These are phyloP conservation scores for Timandra comae DNA, from an alignment of 2,888 invertebrate genomes.

Conservation along the genomic window DNA sequence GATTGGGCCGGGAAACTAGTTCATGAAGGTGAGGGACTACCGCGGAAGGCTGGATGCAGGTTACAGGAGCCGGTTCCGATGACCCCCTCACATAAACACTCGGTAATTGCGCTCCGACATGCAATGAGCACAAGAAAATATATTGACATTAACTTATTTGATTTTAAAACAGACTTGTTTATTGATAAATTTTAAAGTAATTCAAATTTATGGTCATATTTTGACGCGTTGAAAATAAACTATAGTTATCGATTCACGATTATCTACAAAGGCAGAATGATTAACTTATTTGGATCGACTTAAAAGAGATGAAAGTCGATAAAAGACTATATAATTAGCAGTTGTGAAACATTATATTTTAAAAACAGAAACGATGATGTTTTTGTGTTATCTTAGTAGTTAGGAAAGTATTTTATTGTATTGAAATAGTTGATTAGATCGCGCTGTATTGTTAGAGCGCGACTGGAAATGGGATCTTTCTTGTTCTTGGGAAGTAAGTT, in stretches of 20 bases:
- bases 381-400: background rate
- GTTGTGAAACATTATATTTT: conserved; percentile 15
- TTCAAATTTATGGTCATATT: no score
- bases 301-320: conserved; percentile 14
- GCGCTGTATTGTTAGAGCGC: conserved; percentile 46
- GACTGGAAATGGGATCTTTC: conserved; percentile 54
- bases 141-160: conserved; percentile 11
- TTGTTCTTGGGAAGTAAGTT: conserved; percentile 62
- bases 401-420: conserved; percentile 18
- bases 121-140: conserved; percentile 34
- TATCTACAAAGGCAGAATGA: conserved; percentile 2
- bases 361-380: conserved; percentile 10
- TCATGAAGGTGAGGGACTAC: conserved; percentile 5
- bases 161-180: conserved; percentile 3
- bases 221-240: no score
- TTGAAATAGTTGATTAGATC: conserved; percentile 21
- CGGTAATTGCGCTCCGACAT: conserved; percentile 23
- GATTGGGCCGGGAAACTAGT: conserved; percentile 7
- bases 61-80: conserved; percentile 31
- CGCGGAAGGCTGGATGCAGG: conserved; percentile 26
- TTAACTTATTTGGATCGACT: no score
- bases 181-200: background rate
- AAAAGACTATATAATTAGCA: conserved; percentile 17
- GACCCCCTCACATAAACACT: conserved; percentile 26
- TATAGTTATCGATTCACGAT: background rate